A percentile compares a stretch with the other conserved stretches of the same genome.
phyloP scores from a whole-genome alignment of 53 echinoderm and acorn worm species.

The Patiria pectinifera region DNA sequence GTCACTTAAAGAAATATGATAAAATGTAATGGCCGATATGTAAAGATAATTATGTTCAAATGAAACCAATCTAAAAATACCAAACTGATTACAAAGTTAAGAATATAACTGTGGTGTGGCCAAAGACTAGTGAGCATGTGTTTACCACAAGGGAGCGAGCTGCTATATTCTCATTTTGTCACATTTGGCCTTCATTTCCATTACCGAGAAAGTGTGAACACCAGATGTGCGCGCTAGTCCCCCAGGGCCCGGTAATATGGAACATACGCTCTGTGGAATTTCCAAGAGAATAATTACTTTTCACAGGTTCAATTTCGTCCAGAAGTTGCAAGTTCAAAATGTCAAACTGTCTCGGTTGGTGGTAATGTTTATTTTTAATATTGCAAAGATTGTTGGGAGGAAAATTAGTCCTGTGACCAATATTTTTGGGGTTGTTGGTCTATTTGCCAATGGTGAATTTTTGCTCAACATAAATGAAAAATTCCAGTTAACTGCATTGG shows the following conservation, averaged over 20 bases:
- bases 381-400: background rate
- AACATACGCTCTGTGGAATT: background rate
- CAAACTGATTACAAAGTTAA: too few relatives aligned
- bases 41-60: too few relatives aligned
- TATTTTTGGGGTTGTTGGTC: background rate
- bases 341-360: background rate
- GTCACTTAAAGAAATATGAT: too few relatives aligned
- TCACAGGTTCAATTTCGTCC: background rate
- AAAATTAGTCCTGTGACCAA: background rate
- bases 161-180: background rate
- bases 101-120: too few relatives aligned
- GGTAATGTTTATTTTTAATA: background rate
- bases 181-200: background rate
- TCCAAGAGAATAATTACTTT: background rate
- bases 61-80: too few relatives aligned
- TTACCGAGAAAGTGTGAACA: background rate
- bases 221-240: constrained; percentile 18
- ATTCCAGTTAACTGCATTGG: too few relatives aligned
- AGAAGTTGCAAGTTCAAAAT: background rate
- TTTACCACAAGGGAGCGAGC: background rate
- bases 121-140: background rate
- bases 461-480: too few relatives aligned
- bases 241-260: background rate
- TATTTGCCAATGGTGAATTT: background rate
- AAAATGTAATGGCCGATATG: too few relatives aligned